A percentile compares a stretch with the other conserved stretches of the same genome.
Evolutionary conservation across 2,888 invertebrate genomes (phyloP).

Genomic region (Polymixis flavicincta): DNA sequence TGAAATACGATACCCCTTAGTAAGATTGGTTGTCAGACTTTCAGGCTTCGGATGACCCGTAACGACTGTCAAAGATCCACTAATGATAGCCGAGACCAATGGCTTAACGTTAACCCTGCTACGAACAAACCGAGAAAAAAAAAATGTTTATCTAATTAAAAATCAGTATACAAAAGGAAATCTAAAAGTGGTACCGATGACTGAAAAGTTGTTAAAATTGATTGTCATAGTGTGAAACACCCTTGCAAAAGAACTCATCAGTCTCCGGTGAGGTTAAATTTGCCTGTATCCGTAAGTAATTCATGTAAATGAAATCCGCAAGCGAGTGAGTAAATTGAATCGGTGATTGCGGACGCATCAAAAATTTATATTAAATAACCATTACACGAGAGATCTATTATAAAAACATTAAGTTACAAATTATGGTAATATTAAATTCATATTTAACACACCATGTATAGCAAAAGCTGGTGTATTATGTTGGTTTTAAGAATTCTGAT

Average conservation of each 20-base stretch:
- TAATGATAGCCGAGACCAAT: too few relatives aligned
- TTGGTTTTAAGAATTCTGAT: slow-evolving; percentile 51
- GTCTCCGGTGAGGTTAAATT: slow-evolving; percentile 8
- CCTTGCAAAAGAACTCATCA: neutral
- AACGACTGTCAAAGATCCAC: too few relatives aligned
- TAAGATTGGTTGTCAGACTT: too few relatives aligned
- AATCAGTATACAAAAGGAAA: neutral
- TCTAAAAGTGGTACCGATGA: neutral
- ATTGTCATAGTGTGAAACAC: neutral
- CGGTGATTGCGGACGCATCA: slow-evolving; percentile 36
- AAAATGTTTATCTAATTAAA: too few relatives aligned
- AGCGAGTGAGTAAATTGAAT: slow-evolving; percentile 37
- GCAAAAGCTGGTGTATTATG: slow-evolving; percentile 48
- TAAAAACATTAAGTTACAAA: slow-evolving; percentile 56
- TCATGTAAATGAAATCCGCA: slow-evolving; percentile 41
- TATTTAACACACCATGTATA: slow-evolving; percentile 35
- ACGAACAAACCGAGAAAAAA: too few relatives aligned
- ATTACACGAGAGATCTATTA: slow-evolving; percentile 49
- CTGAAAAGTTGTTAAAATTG: neutral
- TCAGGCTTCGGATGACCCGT: too few relatives aligned
- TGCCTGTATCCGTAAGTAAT: slow-evolving; percentile 26
- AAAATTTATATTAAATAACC: slow-evolving; percentile 50
- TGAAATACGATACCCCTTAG: too few relatives aligned
- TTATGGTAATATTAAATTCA: slow-evolving; percentile 43
- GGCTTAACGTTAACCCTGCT: too few relatives aligned